These are phyloP conservation scores for Limnodromus scolopaceus DNA, from an alignment of 2,797 vertebrate genomes.

Conservation along the genomic window DNA sequence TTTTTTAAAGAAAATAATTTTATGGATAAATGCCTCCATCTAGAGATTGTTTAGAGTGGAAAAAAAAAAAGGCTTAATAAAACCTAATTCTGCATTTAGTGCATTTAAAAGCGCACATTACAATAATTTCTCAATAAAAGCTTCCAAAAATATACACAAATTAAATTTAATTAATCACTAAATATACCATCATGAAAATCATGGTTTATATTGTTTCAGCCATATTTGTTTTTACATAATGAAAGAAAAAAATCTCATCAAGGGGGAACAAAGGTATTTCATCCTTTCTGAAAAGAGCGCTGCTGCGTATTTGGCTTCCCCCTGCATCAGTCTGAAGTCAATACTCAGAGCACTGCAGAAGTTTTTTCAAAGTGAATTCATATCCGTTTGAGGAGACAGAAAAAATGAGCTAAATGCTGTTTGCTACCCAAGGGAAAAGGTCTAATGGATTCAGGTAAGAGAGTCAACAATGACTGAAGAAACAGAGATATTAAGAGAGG, in stretches of 20 bases:
- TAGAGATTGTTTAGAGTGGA: conserved; percentile 56
- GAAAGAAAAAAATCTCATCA: neutral
- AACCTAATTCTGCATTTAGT: neutral
- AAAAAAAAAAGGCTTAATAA: neutral
- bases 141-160: neutral
- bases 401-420: neutral
- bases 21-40: conserved; percentile 72
- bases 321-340: neutral
- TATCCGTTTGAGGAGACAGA: neutral
- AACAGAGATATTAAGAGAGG: neutral
- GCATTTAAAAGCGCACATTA: neutral
- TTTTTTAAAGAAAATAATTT: conserved; percentile 19
- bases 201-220: neutral
- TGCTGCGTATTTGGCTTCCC: neutral
- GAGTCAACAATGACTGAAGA: neutral
- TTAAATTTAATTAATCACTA: neutral
- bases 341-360: neutral
- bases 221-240: neutral
- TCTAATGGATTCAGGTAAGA: neutral
- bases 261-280: neutral
- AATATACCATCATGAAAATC: neutral
- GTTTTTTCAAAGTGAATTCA: neutral
- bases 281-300: neutral
- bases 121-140: neutral
- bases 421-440: neutral